phyloP scores from a whole-genome alignment of 2,113 vertebrate species.

The Macrotis lagotis region DNA sequence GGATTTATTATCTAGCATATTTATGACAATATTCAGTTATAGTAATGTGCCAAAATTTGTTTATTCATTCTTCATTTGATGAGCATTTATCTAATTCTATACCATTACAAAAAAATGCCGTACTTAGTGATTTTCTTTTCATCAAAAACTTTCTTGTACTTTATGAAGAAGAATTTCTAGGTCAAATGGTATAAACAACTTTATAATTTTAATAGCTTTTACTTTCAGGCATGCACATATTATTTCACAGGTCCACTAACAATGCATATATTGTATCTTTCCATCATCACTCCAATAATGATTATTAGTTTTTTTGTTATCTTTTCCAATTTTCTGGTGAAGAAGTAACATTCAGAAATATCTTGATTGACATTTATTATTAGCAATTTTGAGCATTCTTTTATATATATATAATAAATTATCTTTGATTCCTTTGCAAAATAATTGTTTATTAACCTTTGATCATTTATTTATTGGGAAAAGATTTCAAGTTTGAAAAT shows the following conservation, averaged over 20 bases:
- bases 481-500: neutral
- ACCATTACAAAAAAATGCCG: neutral
- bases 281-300: neutral
- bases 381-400: neutral
- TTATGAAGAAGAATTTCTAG: neutral
- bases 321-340: neutral
- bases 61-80: neutral
- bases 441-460: neutral
- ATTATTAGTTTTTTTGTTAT: neutral
- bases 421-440: neutral
- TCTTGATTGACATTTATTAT: neutral
- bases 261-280: neutral
- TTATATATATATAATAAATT: too few relatives aligned
- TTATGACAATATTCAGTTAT: neutral
- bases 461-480: neutral
- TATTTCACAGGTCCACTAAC: neutral
- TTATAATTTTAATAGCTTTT: neutral
- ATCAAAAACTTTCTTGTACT: neutral
- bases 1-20: neutral
- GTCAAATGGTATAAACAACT: neutral
- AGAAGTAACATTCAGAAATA: neutral
- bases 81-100: neutral
- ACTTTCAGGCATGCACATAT: neutral
- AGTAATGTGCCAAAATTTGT: neutral
- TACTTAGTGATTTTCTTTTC: neutral